phyloP scores from a whole-genome alignment of 2,888 invertebrate genomes.

The Scaptodrosophila latifasciaeformis region DNA sequence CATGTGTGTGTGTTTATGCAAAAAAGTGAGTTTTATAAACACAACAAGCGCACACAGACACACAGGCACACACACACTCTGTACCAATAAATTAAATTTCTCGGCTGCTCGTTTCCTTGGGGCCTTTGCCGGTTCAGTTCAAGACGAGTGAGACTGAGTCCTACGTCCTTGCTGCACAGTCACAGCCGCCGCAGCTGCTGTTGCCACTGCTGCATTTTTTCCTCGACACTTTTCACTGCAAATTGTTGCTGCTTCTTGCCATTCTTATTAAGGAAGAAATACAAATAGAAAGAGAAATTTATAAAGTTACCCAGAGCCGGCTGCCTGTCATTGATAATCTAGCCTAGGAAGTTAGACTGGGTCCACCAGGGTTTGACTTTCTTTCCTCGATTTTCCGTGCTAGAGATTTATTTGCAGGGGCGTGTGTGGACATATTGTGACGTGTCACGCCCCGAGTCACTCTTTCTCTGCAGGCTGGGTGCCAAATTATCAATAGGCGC shows the following conservation, averaged over 20 bases:
- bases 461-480: conserved; percentile 16
- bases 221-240: conserved; percentile 1
- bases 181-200: conserved; percentile 38
- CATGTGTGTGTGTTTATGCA: conserved; percentile 36
- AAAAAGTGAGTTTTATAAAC: conserved; percentile 41
- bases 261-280: neutral
- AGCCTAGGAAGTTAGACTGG: conserved; percentile 21
- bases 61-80: conserved; percentile 16
- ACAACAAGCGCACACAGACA: conserved; percentile 15
- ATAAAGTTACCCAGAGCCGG: conserved; percentile 61
- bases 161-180: conserved; percentile 29
- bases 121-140: too few relatives aligned
- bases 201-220: conserved; percentile 30
- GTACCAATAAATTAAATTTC: conserved; percentile 18
- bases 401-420: conserved; percentile 55
- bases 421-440: conserved; percentile 63
- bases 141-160: neutral
- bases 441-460: conserved; percentile 53
- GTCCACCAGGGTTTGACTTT: conserved; percentile 32
- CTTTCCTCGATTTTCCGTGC: conserved; percentile 16
- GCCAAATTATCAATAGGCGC: conserved; percentile 45
- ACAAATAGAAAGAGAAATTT: conserved; percentile 37
- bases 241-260: conserved; percentile 19
- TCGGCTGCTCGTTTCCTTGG: conserved; percentile 1
- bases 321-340: conserved; percentile 66